These are phyloP conservation scores for Cariama cristata DNA, from an alignment of 2,113 vertebrate species.

Conservation along the genomic window DNA sequence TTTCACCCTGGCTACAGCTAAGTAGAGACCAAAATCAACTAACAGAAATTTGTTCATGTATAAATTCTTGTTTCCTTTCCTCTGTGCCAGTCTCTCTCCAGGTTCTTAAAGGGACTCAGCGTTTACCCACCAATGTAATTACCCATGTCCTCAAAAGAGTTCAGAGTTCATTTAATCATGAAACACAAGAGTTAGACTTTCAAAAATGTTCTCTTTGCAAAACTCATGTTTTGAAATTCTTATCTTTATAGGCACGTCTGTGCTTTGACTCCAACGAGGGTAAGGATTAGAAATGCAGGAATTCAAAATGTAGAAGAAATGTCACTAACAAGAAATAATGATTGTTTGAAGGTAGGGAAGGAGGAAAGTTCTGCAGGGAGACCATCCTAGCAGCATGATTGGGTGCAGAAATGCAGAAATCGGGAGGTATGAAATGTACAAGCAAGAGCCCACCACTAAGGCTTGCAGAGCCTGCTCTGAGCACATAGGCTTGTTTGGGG, in stretches of 20 bases:
- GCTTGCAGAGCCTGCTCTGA: neutral
- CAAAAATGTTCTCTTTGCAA: neutral
- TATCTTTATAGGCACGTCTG: neutral
- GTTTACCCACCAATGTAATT: neutral
- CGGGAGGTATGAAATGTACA: neutral
- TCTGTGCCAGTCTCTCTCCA: neutral
- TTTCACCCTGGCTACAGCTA: neutral
- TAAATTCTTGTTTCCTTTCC: neutral
- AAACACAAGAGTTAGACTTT: neutral
- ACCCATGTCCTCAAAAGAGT: neutral
- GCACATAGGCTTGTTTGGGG: neutral
- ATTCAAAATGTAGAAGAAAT: neutral
- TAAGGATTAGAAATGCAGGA: neutral
- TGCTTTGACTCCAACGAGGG: neutral
- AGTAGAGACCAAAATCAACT: neutral
- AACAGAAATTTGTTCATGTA: neutral
- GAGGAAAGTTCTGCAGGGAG: neutral
- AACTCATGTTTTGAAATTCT: neutral
- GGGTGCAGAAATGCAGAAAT: neutral
- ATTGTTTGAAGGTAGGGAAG: neutral
- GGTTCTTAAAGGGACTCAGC: neutral
- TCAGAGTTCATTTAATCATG: neutral
- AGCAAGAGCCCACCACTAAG: neutral
- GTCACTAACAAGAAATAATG: neutral
- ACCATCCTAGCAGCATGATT: neutral